Conservation (phyloP, 1,140 invertebrate species). For the Agrypnia vestita region DNA sequence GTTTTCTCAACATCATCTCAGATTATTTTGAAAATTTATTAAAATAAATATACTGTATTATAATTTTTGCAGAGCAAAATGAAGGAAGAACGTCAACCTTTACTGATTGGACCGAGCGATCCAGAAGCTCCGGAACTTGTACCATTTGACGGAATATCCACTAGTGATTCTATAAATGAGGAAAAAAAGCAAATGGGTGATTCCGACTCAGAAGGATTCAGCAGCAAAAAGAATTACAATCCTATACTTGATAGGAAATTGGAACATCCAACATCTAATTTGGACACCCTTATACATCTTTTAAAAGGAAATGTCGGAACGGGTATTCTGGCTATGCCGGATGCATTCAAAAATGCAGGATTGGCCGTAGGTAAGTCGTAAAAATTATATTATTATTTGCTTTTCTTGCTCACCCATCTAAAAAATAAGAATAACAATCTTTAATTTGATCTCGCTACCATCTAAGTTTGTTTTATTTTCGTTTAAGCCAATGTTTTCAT, state of each 20-base stretch:
- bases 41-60: not conserved
- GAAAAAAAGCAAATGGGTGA: conserved; percentile 40
- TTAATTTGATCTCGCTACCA: no score
- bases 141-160: conserved; percentile 43
- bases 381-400: not conserved
- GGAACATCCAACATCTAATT: conserved; percentile 86
- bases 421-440: not conserved
- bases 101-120: conserved; percentile 53
- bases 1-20: no score
- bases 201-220: conserved; percentile 36
- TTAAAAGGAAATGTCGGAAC: conserved; percentile 90
- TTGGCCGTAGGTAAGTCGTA: conserved; percentile 77
- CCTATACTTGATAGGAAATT: conserved; percentile 78
- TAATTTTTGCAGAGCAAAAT: conserved; percentile 55
- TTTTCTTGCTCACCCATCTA: not conserved
- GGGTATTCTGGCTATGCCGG: conserved; percentile 89
- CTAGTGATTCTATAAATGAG: not conserved
- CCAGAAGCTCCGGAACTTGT: conserved; percentile 43
- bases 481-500: no score
- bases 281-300: conserved; percentile 86
- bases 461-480: no score
- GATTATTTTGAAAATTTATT: no score
- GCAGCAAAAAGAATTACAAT: conserved; percentile 72
- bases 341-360: conserved; percentile 88
- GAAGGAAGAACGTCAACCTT: conserved; percentile 59